Evolutionary conservation across 2,888 invertebrate genomes (phyloP).

Genomic region (Tenthredo notha): DNA sequence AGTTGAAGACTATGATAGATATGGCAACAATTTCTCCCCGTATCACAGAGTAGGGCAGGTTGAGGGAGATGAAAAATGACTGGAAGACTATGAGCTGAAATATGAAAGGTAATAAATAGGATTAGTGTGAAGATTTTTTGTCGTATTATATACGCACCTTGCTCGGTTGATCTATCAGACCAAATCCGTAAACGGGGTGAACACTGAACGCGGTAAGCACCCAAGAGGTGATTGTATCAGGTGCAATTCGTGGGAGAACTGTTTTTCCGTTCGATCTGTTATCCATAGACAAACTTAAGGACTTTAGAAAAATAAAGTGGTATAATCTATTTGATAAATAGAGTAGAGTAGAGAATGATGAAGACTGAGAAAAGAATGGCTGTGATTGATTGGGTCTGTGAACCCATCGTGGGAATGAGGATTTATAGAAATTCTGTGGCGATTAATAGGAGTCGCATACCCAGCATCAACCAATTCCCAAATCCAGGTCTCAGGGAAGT

Average conservation of each 20-base stretch:
- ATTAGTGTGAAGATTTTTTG: background rate
- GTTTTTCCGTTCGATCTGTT: slow-evolving; percentile 81
- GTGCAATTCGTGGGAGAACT: slow-evolving; percentile 83
- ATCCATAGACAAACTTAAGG: background rate
- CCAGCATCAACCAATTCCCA: slow-evolving; percentile 83
- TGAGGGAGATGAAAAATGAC: slow-evolving; percentile 91
- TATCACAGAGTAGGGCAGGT: slow-evolving; percentile 93
- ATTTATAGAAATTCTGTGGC: background rate
- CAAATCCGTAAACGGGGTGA: slow-evolving; percentile 88
- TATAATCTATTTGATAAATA: no score
- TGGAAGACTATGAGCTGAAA: slow-evolving; percentile 86
- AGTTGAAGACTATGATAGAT: slow-evolving; percentile 93
- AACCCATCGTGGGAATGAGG: background rate
- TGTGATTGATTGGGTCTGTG: no score
- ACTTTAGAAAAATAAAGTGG: background rate
- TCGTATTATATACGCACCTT: slow-evolving; percentile 76
- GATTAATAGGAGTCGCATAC: slow-evolving; percentile 75
- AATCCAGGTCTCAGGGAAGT: slow-evolving; percentile 88
- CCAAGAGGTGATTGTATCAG: slow-evolving; percentile 92
- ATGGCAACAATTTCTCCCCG: slow-evolving; percentile 94
- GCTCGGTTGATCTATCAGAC: slow-evolving; percentile 84
- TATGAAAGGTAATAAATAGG: slow-evolving; percentile 55
- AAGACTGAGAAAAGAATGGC: no score
- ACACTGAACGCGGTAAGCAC: slow-evolving; percentile 90
- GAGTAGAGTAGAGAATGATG: no score